phyloP scores from a whole-genome alignment of 2,888 invertebrate species.

The Selenia dentaria region DNA sequence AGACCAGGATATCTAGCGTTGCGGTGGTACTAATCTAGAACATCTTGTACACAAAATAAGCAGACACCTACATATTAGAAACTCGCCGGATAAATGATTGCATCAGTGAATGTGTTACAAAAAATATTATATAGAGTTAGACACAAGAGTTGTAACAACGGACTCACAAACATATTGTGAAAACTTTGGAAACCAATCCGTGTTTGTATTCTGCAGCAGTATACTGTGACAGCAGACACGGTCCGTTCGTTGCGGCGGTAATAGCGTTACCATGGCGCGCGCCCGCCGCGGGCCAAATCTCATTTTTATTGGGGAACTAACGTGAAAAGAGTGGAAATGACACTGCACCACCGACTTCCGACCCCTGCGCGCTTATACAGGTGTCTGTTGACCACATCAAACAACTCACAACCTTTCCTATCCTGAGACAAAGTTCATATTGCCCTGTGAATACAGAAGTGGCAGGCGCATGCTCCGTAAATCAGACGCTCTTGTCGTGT shows the following conservation, averaged over 20 bases:
- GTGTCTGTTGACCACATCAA: conserved; percentile 55
- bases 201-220: too few relatives aligned
- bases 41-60: too few relatives aligned
- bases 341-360: conserved; percentile 81
- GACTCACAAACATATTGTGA: too few relatives aligned
- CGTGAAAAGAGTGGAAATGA: conserved; percentile 80
- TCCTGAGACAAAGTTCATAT: conserved; percentile 33
- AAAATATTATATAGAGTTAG: too few relatives aligned
- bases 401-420: conserved; percentile 28
- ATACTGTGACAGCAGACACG: conserved; percentile 12
- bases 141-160: too few relatives aligned
- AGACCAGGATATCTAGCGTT: too few relatives aligned
- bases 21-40: too few relatives aligned
- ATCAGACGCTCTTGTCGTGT: conserved; percentile 57
- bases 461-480: conserved; percentile 46
- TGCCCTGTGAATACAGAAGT: conserved; percentile 18
- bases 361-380: conserved; percentile 72
- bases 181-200: too few relatives aligned
- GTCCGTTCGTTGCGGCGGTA: conserved; percentile 24
- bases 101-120: too few relatives aligned
- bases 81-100: too few relatives aligned
- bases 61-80: too few relatives aligned
- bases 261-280: conserved; percentile 25
- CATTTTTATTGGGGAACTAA: conserved; percentile 78
- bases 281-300: conserved; percentile 59